These are phyloP conservation scores for Latrodectus elegans DNA, from an alignment of 2,888 invertebrate genomes.

Conservation along the genomic window DNA sequence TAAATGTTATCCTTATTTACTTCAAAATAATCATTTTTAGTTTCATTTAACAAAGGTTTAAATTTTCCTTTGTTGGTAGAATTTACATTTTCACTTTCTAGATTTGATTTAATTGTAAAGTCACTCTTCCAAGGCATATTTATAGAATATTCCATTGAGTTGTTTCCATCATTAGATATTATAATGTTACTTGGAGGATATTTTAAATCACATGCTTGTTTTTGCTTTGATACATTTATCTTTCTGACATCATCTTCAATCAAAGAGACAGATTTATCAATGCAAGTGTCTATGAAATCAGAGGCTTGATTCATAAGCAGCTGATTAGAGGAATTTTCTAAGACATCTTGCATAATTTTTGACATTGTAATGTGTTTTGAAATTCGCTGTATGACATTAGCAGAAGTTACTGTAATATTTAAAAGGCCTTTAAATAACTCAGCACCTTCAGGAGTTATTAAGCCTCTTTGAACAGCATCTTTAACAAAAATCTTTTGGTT, in stretches of 20 bases:
- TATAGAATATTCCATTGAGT: too few species aligned
- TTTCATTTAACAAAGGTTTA: not conserved
- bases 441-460: constrained; percentile 74
- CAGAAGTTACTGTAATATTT: constrained; percentile 90
- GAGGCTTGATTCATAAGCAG: not conserved
- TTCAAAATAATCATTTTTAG: not conserved
- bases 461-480: constrained; percentile 69
- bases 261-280: not conserved
- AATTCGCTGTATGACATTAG: constrained; percentile 89
- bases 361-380: constrained; percentile 85
- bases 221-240: not conserved
- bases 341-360: constrained; percentile 74
- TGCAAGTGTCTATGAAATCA: too few species aligned
- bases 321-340: constrained; percentile 17
- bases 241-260: not conserved
- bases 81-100: not conserved
- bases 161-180: too few species aligned
- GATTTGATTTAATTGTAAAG: not conserved
- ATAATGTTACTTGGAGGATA: too few species aligned
- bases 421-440: constrained; percentile 88
- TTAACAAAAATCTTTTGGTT: constrained; percentile 70
- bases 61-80: too few species aligned
- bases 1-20: not conserved
- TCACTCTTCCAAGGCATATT: too few species aligned
- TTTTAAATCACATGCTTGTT: not conserved